Percentiles rank a stretch among this genome's conserved stretches.
phyloP scores from a whole-genome alignment of 2,888 invertebrate species.

The Tupiocoris notatus region DNA sequence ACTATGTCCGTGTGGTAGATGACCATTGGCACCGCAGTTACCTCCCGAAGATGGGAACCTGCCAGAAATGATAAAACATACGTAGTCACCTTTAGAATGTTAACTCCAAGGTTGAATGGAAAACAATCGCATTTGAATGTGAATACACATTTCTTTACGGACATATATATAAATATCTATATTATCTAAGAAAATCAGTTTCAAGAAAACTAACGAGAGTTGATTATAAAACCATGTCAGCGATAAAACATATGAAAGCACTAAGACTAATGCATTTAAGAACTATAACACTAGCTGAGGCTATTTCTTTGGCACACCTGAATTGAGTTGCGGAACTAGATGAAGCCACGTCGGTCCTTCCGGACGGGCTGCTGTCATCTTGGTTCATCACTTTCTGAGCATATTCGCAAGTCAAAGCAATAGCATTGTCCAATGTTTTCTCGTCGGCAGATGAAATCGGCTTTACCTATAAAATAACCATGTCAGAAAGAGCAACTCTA shows the following conservation, averaged over 20 bases:
- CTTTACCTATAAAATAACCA: conserved; percentile 75
- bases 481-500: too few species aligned
- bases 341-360: conserved; percentile 22
- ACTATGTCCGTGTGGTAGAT: conserved; percentile 25
- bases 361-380: conserved; percentile 53
- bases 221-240: too few species aligned
- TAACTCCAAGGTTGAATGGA: too few species aligned
- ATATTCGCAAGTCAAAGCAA: conserved; percentile 89
- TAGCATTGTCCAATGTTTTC: conserved; percentile 86
- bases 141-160: too few species aligned
- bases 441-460: conserved; percentile 92
- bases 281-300: neutral
- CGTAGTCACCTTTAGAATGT: too few species aligned
- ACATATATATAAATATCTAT: too few species aligned
- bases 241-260: too few species aligned
- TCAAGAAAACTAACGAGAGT: too few species aligned
- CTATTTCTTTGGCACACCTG: neutral
- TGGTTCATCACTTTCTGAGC: conserved; percentile 65
- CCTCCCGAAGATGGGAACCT: conserved; percentile 16
- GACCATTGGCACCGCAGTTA: conserved; percentile 5
- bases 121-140: too few species aligned
- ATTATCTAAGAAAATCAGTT: too few species aligned
- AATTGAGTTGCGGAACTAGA: conserved; percentile 30
- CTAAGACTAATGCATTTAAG: neutral
- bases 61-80: too few species aligned